Conservation (phyloP, 2,888 invertebrate species). For the Mythimna vitellina region DNA sequence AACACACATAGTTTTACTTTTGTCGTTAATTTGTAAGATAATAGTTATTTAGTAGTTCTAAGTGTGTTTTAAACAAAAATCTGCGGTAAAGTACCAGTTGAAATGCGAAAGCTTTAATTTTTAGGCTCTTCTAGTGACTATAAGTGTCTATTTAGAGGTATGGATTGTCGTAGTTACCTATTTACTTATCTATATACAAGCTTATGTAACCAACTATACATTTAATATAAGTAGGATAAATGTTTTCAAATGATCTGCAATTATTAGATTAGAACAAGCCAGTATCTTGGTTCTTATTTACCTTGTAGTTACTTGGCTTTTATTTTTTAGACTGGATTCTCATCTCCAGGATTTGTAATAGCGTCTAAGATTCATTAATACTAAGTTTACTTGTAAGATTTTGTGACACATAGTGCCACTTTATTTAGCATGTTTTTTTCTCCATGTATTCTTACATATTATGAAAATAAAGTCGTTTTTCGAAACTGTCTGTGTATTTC, state of each 20-base stretch:
- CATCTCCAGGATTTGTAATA: constrained; percentile 33
- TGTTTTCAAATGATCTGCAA: constrained; percentile 66
- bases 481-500: not conserved
- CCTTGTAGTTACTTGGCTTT: constrained; percentile 32
- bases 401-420: constrained; percentile 57
- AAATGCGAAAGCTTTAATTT: constrained; percentile 52
- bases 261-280: constrained; percentile 52
- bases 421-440: constrained; percentile 35
- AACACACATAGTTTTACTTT: not conserved
- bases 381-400: constrained; percentile 40
- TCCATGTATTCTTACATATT: not conserved
- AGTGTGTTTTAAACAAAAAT: constrained; percentile 7
- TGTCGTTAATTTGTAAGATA: not conserved
- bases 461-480: constrained; percentile 8
- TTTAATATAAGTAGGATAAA: constrained; percentile 48
- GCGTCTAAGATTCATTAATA: constrained; percentile 18
- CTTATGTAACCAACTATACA: constrained; percentile 20
- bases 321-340: constrained; percentile 23
- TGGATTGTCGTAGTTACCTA: constrained; percentile 45
- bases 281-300: constrained; percentile 23
- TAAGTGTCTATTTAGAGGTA: constrained; percentile 30
- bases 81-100: constrained; percentile 44
- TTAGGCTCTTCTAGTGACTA: constrained; percentile 6
- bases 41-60: constrained; percentile 4
- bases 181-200: not conserved